Percentiles rank a stretch among this genome's conserved stretches.
Evolutionary conservation across 2,888 invertebrate genomes (phyloP).

Genomic region (Lasioglossum lativentre): DNA sequence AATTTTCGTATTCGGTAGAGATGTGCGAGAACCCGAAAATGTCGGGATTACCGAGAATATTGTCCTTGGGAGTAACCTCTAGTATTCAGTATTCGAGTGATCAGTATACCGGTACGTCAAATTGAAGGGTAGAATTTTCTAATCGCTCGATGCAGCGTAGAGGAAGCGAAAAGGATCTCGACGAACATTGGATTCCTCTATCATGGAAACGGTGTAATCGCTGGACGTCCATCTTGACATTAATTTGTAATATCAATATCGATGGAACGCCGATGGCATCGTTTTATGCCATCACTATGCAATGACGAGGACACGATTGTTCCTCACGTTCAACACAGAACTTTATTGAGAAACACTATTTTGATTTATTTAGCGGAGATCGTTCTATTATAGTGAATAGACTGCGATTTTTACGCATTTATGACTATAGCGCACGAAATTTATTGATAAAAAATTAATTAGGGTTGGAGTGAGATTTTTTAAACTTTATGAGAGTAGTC

Average conservation of each 20-base stretch:
- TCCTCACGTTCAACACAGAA: constrained; percentile 39
- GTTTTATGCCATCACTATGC: constrained; percentile 3
- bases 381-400: constrained; percentile 20
- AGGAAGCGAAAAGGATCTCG: constrained; percentile 17
- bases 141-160: not conserved
- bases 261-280: not conserved
- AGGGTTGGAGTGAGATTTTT: not conserved
- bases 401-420: not conserved
- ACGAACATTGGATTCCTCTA: constrained; percentile 13
- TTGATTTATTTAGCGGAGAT: constrained; percentile 30
- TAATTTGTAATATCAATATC: constrained; percentile 26
- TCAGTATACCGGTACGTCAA: constrained; percentile 4
- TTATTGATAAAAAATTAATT: not conserved
- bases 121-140: constrained; percentile 17
- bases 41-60: not conserved
- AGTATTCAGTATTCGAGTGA: constrained; percentile 25
- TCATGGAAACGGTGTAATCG: not conserved
- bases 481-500: not conserved
- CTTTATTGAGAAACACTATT: constrained; percentile 13
- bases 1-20: constrained; percentile 15
- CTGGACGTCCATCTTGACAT: not conserved
- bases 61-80: not conserved
- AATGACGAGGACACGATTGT: constrained; percentile 27
- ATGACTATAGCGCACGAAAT: not conserved
- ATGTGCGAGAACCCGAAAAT: not conserved